Evolutionary conservation across 2,113 vertebrate genomes (phyloP).

Genomic region (Bolborhynchus lineola): DNA sequence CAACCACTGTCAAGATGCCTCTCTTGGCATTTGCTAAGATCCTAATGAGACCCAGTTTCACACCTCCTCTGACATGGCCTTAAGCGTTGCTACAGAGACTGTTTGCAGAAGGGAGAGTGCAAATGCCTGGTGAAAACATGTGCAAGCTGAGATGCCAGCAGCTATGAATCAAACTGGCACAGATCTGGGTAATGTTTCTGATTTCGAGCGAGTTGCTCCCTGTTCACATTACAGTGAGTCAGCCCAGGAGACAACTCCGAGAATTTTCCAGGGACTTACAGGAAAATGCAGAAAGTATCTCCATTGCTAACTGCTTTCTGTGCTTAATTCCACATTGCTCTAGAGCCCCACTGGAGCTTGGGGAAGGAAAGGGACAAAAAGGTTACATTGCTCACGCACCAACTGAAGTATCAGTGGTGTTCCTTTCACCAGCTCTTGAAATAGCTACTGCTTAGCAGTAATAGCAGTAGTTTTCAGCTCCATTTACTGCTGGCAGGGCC

Average conservation of each 20-base stretch:
- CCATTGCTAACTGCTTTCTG: neutral
- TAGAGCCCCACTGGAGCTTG: neutral
- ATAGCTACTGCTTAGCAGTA: neutral
- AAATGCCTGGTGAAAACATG: neutral
- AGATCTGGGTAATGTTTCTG: neutral
- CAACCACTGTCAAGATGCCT: neutral
- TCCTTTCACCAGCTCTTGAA: neutral
- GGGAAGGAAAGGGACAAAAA: neutral
- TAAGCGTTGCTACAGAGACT: neutral
- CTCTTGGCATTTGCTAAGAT: neutral
- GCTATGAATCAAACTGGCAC: neutral
- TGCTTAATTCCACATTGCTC: neutral
- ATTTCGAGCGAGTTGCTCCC: neutral
- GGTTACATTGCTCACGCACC: neutral
- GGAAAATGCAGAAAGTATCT: neutral
- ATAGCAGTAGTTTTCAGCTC: slow-evolving; percentile 22
- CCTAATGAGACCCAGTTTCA: neutral
- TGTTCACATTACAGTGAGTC: neutral
- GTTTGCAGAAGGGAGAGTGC: neutral
- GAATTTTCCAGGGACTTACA: neutral
- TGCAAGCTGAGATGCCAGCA: neutral
- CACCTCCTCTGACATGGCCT: neutral
- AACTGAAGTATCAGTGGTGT: neutral
- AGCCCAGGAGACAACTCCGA: neutral
- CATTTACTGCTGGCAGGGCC: slow-evolving; percentile 19